Percentiles rank a stretch among this genome's conserved stretches.
Evolutionary conservation across 37 sponge, comb jelly and placozoan genomes (phyloP).

Genomic region (Agelas oroides): DNA sequence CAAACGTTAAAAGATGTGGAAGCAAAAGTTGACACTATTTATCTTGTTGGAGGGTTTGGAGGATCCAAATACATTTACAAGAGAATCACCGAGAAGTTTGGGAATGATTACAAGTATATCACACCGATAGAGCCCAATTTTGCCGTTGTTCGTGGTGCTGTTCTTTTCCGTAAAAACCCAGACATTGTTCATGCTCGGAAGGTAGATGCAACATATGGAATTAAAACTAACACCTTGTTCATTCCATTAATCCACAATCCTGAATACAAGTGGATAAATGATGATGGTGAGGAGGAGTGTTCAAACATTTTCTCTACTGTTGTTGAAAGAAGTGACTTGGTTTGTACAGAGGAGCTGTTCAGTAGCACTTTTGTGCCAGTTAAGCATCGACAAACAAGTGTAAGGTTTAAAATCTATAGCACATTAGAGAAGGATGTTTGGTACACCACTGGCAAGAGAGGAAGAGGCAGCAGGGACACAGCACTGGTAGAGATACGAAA

Average conservation of each 20-base stretch:
- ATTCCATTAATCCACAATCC: neutral
- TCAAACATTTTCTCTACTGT: neutral
- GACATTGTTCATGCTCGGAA: constrained; percentile 8
- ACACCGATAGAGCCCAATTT: neutral
- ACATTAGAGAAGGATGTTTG: neutral
- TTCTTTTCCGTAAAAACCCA: constrained; percentile 13
- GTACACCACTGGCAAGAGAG: neutral
- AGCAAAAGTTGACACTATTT: constrained; percentile 7
- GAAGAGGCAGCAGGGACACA: too few species aligned
- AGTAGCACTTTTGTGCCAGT: neutral
- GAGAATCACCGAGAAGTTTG: neutral
- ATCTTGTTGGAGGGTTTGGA: constrained; percentile 48
- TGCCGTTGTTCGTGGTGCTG: constrained; percentile 37
- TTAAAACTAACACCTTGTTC: neutral
- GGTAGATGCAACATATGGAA: constrained; percentile 53
- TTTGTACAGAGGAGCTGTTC: neutral
- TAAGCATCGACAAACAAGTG: neutral
- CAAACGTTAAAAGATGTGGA: neutral
- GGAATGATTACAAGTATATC: neutral
- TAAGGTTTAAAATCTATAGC: constrained; percentile 4
- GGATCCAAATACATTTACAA: constrained; percentile 28
- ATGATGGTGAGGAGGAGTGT: constrained; percentile 5
- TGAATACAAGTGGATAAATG: neutral
- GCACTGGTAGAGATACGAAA: neutral
- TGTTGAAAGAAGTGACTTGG: neutral